Conservation (phyloP, 2,113 vertebrate species). For the Bombycilla garrulus region DNA sequence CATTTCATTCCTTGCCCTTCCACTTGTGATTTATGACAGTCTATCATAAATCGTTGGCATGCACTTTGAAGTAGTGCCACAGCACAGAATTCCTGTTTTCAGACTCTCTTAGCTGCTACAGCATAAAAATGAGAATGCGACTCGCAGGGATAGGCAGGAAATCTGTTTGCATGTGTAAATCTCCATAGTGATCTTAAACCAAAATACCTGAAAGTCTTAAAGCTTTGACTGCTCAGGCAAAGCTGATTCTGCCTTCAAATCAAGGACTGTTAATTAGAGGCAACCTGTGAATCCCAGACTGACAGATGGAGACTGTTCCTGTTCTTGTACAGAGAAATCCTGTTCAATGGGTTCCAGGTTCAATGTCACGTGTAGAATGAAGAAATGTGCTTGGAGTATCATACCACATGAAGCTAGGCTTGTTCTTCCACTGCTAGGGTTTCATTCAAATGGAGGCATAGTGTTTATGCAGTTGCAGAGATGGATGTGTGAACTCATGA, state of each 20-base stretch:
- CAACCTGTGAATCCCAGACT: background rate
- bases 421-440: background rate
- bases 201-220: background rate
- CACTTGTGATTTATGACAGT: conserved; percentile 13
- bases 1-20: conserved; percentile 19
- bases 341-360: background rate
- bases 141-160: background rate
- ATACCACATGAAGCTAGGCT: background rate
- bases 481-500: background rate
- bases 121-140: background rate
- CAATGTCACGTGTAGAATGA: background rate
- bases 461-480: background rate
- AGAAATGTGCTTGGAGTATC: background rate
- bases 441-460: background rate
- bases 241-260: conserved; percentile 14
- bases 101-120: background rate
- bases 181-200: background rate
- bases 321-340: background rate
- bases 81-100: conserved; percentile 5
- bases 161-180: background rate
- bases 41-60: background rate
- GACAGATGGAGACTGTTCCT: background rate
- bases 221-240: background rate
- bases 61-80: conserved; percentile 2
- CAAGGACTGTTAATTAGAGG: background rate